phyloP scores from a whole-genome alignment of 2,888 invertebrate species.

The Ligdia adustata region DNA sequence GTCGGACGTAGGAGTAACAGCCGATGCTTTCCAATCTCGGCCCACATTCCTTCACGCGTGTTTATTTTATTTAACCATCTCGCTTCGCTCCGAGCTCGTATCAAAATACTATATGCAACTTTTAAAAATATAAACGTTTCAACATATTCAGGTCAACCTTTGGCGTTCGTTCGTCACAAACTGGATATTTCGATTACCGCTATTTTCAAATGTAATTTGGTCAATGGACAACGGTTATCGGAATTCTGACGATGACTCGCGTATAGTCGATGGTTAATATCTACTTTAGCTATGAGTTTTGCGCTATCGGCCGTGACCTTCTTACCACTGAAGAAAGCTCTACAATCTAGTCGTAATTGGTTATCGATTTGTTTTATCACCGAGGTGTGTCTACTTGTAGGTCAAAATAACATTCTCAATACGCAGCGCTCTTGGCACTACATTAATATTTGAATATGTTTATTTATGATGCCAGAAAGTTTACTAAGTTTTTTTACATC shows the following conservation, averaged over 20 bases:
- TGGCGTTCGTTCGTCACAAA: constrained; percentile 47
- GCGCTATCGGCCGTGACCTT: constrained; percentile 23
- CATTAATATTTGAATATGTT: no score
- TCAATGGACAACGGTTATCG: constrained; percentile 26
- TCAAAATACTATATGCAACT: constrained; percentile 52
- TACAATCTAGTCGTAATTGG: constrained; percentile 17
- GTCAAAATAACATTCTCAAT: constrained; percentile 22
- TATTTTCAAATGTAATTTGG: constrained; percentile 34
- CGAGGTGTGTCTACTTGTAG: constrained; percentile 34
- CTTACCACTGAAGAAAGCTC: constrained; percentile 17
- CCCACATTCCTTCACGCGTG: constrained; percentile 64
- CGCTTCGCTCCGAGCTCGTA: constrained; percentile 41
- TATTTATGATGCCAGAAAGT: no score
- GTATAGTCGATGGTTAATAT: constrained; percentile 7
- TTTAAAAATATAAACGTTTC: constrained; percentile 49
- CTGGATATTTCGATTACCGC: constrained; percentile 35
- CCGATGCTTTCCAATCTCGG: constrained; percentile 62
- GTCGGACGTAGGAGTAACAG: constrained; percentile 40
- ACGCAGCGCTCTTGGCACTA: no score
- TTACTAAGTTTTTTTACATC: no score
- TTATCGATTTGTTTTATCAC: constrained; percentile 21
- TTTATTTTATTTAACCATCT: constrained; percentile 59
- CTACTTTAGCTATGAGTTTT: constrained; percentile 4
- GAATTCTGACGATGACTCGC: constrained; percentile 19
- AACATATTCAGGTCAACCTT: constrained; percentile 49